Evolutionary conservation across 1,140 invertebrate species (phyloP).

Genomic region (Eurosta solidaginis): DNA sequence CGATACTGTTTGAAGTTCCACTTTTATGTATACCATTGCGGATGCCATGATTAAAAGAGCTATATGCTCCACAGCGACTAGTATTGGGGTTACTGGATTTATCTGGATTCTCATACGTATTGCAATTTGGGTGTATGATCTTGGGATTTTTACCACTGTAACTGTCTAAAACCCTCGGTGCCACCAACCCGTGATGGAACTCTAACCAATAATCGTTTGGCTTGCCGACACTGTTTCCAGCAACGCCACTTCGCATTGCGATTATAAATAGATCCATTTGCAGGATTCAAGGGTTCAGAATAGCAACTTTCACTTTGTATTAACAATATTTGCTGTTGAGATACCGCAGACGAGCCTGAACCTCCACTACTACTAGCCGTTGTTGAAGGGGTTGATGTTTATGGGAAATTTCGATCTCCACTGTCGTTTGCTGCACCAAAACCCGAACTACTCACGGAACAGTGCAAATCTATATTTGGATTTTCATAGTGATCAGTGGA

Average conservation of each 20-base stretch:
- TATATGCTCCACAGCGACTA: constrained; percentile 45
- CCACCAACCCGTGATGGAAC: constrained; percentile 29
- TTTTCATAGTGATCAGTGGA: constrained; percentile 58
- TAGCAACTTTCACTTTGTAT: constrained; percentile 53
- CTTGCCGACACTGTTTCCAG: background rate
- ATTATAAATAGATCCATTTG: constrained; percentile 46
- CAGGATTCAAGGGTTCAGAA: constrained; percentile 47
- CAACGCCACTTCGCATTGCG: constrained; percentile 43
- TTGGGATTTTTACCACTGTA: constrained; percentile 38
- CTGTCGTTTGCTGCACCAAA: background rate
- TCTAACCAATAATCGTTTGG: constrained; percentile 42
- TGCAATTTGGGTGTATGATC: constrained; percentile 39
- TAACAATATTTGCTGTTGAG: constrained; percentile 48
- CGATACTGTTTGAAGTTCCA: constrained; percentile 52
- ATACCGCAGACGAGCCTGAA: constrained; percentile 40
- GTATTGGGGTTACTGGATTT: constrained; percentile 45
- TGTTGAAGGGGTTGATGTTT: constrained; percentile 37
- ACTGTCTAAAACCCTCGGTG: background rate
- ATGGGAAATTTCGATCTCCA: constrained; percentile 18
- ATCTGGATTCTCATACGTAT: constrained; percentile 46
- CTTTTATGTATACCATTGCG: constrained; percentile 53
- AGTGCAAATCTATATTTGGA: constrained; percentile 55
- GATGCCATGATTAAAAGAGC: constrained; percentile 49
- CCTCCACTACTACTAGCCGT: constrained; percentile 37
- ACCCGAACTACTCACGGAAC: background rate